Conservation (phyloP, 1,140 invertebrate genomes). For the Dryas iulia region DNA sequence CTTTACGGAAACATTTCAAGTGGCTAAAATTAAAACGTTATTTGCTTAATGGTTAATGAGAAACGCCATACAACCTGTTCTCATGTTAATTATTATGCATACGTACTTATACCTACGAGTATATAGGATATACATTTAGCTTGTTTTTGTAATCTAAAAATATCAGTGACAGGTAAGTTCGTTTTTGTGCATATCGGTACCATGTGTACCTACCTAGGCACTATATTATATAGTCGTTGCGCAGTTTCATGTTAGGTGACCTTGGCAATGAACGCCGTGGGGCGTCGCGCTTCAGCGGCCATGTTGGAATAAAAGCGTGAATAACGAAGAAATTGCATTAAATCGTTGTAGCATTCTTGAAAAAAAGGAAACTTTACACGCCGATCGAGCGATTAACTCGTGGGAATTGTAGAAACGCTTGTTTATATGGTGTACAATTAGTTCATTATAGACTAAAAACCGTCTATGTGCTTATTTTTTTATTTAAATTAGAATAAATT, state of each 20-base stretch:
- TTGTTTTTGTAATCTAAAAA: constrained; percentile 12
- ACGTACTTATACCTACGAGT: not conserved
- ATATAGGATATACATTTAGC: not conserved
- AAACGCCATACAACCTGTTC: not conserved
- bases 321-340: constrained; percentile 67
- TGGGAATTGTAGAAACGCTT: constrained; percentile 7
- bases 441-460: not conserved
- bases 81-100: not conserved
- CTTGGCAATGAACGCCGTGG: constrained; percentile 74
- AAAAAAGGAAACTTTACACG: constrained; percentile 10
- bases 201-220: constrained; percentile 26
- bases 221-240: constrained; percentile 44
- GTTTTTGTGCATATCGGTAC: constrained; percentile 27
- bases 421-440: not conserved
- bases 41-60: not conserved
- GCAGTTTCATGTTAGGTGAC: constrained; percentile 76
- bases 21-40: not conserved
- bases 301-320: constrained; percentile 63
- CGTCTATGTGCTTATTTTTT: not conserved
- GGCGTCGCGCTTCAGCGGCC: constrained; percentile 71
- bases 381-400: not conserved
- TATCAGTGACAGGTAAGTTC: constrained; percentile 21
- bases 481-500: not conserved
- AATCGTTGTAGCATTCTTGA: constrained; percentile 61
- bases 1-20: not conserved